Evolutionary conservation across 1,140 invertebrate species (phyloP), one percentile per base, ranked within the genome.

Genomic region (Potamilus streckersoni): DNA sequence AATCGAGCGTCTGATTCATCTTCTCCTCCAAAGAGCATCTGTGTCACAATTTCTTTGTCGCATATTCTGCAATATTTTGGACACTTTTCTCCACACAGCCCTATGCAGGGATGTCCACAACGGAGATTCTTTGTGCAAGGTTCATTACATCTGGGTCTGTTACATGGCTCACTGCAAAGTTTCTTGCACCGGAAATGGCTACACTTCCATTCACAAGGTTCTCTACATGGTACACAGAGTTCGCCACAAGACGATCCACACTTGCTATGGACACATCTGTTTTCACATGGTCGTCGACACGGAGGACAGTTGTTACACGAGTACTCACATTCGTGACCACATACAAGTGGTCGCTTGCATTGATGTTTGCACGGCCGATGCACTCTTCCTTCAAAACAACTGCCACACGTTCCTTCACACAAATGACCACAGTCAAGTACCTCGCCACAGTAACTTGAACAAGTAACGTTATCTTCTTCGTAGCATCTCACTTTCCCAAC

Each of bases 21-120:
- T 82, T 91, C 89, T 17, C 69, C 75, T 4, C 89, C 90, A 79
- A 91, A 90, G 61, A 94, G 90, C 74, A 94, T 91, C 23, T 89
- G 90, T 49, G 87, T 88, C 0, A 93, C 82, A 92, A 80, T 90
- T 23, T 92, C 90, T 55, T 69, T 70, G 67, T 84, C 62, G 49
- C 84, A 86, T 11, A 80, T 69, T 20, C 79, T 73, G 67, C 85
- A 86, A 27, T 77, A 70, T 15, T 71, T 74, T 84, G 88, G 92
- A 86, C 91, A 87, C 90, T 92, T 85, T 92, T 95, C 94, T 31
- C 91, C 89, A 88, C 94, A 95, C 1, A 89, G 38, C 5, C 79
- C 91, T 61, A 91, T 87, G 84, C 94, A 95, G 38, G 31, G 83
- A 86, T 95, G 94, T 61, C 92, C 92, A 87, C 94, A 95, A 16